These are phyloP conservation scores for Tupiocoris notatus DNA, from an alignment of 2,888 invertebrate species.

Conservation along the genomic window DNA sequence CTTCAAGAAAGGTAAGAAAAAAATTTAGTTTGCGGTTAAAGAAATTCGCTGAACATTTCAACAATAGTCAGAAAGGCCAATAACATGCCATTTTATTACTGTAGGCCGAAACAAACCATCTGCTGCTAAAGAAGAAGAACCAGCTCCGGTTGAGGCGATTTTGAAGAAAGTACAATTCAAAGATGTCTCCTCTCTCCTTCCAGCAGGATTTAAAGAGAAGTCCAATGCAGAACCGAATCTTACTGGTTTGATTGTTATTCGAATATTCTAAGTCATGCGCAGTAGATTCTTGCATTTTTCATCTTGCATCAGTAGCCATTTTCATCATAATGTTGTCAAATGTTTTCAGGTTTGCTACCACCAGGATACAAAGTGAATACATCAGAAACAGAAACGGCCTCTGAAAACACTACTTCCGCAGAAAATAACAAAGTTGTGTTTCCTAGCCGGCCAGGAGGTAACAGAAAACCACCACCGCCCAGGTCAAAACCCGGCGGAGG, in stretches of 20 bases:
- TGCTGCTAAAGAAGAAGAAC: conserved; percentile 25
- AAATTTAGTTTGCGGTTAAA: too few relatives aligned
- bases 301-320: too few relatives aligned
- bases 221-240: conserved; percentile 25
- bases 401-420: conserved; percentile 44
- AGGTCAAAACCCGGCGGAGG: conserved; percentile 55
- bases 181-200: conserved; percentile 55
- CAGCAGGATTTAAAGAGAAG: conserved; percentile 59
- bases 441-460: conserved; percentile 71
- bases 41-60: too few relatives aligned
- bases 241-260: background rate
- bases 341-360: conserved; percentile 57
- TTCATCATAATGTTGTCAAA: background rate
- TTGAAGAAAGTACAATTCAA: conserved; percentile 52
- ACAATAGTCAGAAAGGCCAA: too few relatives aligned
- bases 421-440: conserved; percentile 61
- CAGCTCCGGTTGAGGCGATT: conserved; percentile 49
- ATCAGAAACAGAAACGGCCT: conserved; percentile 37
- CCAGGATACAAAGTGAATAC: conserved; percentile 57
- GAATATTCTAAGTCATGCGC: background rate
- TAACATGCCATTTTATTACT: too few relatives aligned
- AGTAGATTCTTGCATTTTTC: background rate
- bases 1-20: conserved; percentile 42
- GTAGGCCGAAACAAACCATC: conserved; percentile 7
- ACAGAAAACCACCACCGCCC: conserved; percentile 57